These are phyloP conservation scores for Miichthys miiuy DNA, from an alignment of 2,797 vertebrate species.

Conservation along the genomic window DNA sequence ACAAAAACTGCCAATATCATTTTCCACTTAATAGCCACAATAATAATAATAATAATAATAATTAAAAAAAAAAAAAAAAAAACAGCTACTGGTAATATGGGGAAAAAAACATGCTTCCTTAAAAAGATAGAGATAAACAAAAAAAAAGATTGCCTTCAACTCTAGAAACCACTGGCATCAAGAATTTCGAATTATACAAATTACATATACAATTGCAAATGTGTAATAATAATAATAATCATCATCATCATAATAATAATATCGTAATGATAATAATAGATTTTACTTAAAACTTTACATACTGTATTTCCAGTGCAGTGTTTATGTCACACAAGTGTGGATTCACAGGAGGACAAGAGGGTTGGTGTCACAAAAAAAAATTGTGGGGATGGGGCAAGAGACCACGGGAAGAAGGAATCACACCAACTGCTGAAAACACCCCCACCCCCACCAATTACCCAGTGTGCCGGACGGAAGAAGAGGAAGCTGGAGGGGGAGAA, in stretches of 20 bases:
- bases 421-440: conserved; percentile 46
- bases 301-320: conserved; percentile 83
- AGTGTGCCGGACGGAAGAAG: conserved; percentile 51
- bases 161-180: conserved; percentile 84
- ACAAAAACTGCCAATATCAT: conserved; percentile 80
- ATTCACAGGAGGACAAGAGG: conserved; percentile 69
- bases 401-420: conserved; percentile 57
- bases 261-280: conserved; percentile 75
- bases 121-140: conserved; percentile 77
- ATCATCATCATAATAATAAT: conserved; percentile 70
- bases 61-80: conserved; percentile 73
- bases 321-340: conserved; percentile 78
- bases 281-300: conserved; percentile 84
- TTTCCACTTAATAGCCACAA: conserved; percentile 81
- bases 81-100: conserved; percentile 82
- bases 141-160: conserved; percentile 66
- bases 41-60: conserved; percentile 78
- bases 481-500: conserved; percentile 38
- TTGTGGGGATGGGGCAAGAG: conserved; percentile 23
- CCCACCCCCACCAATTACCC: conserved; percentile 30
- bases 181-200: conserved; percentile 83
- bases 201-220: conserved; percentile 83
- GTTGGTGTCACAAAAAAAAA: conserved; percentile 58
- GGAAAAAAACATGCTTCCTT: conserved; percentile 83
- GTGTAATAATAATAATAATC: conserved; percentile 75